Conservation (phyloP, 2,797 vertebrate species). For the Poecilia velifera region DNA sequence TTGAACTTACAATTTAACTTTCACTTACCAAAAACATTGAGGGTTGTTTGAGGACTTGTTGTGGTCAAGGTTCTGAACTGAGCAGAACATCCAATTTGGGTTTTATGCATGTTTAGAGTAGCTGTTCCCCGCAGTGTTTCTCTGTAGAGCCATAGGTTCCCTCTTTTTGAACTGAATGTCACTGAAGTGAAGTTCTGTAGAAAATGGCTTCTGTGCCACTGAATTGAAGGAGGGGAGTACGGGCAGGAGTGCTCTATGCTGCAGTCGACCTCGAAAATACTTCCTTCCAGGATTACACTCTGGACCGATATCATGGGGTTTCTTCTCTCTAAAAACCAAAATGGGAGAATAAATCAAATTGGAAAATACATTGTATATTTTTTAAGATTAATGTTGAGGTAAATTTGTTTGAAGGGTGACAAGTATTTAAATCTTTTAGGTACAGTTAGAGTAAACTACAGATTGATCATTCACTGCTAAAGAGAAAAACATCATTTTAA, state of each 20-base stretch:
- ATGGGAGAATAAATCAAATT: background rate
- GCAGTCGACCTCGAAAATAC: slow-evolving; percentile 25
- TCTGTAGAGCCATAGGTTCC: slow-evolving; percentile 14
- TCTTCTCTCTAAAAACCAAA: slow-evolving; percentile 30
- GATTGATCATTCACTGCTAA: background rate
- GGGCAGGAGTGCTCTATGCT: slow-evolving; percentile 33
- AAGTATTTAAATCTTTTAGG: background rate
- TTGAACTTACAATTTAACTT: background rate
- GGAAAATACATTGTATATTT: background rate
- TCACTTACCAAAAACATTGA: slow-evolving; percentile 43
- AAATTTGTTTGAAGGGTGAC: background rate
- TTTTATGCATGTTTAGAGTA: slow-evolving; percentile 33
- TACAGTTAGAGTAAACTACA: background rate
- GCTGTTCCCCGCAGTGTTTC: slow-evolving; percentile 3
- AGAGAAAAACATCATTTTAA: background rate
- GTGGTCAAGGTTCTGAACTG: slow-evolving; percentile 12
- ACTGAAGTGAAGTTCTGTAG: background rate
- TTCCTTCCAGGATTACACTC: slow-evolving; percentile 14
- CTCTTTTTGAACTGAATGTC: background rate
- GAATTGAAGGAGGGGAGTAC: slow-evolving; percentile 22
- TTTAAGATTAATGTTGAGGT: background rate
- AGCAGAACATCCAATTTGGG: slow-evolving; percentile 26
- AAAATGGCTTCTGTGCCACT: background rate
- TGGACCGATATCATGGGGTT: slow-evolving; percentile 10
- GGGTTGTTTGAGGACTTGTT: slow-evolving; percentile 16